Evolutionary conservation across 2,113 vertebrate genomes (phyloP).

Genomic region (Semnornis frantzii): DNA sequence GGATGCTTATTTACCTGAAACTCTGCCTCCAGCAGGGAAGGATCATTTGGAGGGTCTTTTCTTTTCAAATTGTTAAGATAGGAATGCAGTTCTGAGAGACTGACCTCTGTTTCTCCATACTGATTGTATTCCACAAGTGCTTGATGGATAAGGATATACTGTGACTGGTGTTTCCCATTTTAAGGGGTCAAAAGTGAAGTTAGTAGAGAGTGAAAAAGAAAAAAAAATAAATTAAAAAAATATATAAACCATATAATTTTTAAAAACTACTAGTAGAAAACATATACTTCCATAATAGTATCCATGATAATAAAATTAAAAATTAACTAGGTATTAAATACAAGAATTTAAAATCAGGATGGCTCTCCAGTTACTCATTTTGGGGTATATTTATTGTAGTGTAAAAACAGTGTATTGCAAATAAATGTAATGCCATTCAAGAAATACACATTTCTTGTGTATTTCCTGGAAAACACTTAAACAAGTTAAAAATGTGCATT

Average conservation of each 20-base stretch:
- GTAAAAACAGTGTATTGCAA: neutral
- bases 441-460: neutral
- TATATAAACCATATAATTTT: neutral
- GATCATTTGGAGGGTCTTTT: conserved; percentile 75
- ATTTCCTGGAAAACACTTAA: neutral
- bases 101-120: conserved; percentile 93
- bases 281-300: neutral
- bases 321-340: neutral
- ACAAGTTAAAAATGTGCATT: neutral
- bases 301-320: neutral
- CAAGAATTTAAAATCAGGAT: neutral
- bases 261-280: neutral
- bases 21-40: conserved; percentile 85
- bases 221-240: neutral
- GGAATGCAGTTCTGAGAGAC: conserved; percentile 83
- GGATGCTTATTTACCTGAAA: conserved; percentile 82
- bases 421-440: neutral
- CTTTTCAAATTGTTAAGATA: conserved; percentile 80
- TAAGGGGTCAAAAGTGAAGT: neutral
- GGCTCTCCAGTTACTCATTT: neutral
- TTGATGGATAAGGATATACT: conserved; percentile 97
- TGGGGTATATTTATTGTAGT: neutral
- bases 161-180: conserved; percentile 76
- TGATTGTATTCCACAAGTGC: conserved; percentile 92
- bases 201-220: neutral